These are phyloP conservation scores for Stenichneumon culpator DNA, from an alignment of 2,888 invertebrate species.

Conservation along the genomic window DNA sequence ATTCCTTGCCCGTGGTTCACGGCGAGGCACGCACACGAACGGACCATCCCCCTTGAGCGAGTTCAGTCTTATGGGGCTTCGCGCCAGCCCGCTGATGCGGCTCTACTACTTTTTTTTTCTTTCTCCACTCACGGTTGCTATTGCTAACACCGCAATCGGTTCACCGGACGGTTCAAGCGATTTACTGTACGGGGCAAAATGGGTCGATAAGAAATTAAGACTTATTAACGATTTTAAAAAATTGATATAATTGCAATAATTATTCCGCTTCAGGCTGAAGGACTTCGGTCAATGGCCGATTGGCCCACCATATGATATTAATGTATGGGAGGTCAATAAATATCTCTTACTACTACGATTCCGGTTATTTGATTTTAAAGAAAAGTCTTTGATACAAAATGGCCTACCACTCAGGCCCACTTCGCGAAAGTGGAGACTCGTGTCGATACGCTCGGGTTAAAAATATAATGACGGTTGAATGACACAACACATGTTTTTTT, in stretches of 20 bases:
- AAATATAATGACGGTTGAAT: slow-evolving; percentile 25
- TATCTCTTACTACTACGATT: too few species aligned
- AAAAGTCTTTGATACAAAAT: too few species aligned
- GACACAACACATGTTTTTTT: slow-evolving; percentile 16
- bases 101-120: slow-evolving; percentile 41
- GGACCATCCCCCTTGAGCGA: slow-evolving; percentile 35
- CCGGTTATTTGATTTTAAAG: too few species aligned
- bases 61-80: slow-evolving; percentile 65
- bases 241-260: too few species aligned
- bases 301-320: too few species aligned
- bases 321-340: too few species aligned
- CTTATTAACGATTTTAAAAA: too few species aligned
- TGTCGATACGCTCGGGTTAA: neutral
- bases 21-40: slow-evolving; percentile 36
- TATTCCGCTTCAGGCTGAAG: too few species aligned
- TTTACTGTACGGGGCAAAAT: slow-evolving; percentile 15
- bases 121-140: neutral
- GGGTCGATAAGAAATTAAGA: too few species aligned
- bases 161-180: slow-evolving; percentile 42
- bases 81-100: slow-evolving; percentile 45
- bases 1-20: slow-evolving; percentile 35
- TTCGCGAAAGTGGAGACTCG: neutral
- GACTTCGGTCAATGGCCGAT: too few species aligned
- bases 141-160: slow-evolving; percentile 39
- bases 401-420: too few species aligned